Percentiles rank a stretch among this genome's conserved stretches.
Conservation (phyloP, 2,888 invertebrate genomes). For the Rotaria macrura region DNA sequence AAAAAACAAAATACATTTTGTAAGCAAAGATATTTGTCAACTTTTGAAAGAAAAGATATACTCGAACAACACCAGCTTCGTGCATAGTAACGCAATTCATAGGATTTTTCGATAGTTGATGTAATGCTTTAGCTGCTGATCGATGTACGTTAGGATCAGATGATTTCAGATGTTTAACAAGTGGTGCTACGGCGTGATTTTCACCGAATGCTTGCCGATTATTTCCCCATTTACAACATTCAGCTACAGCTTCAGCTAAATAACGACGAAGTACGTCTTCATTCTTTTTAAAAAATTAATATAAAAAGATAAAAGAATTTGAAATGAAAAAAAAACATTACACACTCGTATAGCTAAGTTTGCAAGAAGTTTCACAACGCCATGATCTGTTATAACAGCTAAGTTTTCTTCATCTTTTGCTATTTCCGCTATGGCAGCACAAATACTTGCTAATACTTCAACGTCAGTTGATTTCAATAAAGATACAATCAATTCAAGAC, state of each 20-base stretch:
- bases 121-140: slow-evolving; percentile 76
- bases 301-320: background rate
- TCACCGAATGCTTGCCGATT: slow-evolving; percentile 83
- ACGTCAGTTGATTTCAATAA: slow-evolving; percentile 70
- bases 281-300: slow-evolving; percentile 38
- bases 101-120: slow-evolving; percentile 76
- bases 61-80: slow-evolving; percentile 59
- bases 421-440: slow-evolving; percentile 75
- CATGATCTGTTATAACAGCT: slow-evolving; percentile 73
- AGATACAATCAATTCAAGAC: slow-evolving; percentile 76
- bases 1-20: background rate
- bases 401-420: slow-evolving; percentile 81
- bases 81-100: slow-evolving; percentile 89
- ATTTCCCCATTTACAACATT: slow-evolving; percentile 76
- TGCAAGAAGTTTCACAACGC: slow-evolving; percentile 71
- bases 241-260: slow-evolving; percentile 74
- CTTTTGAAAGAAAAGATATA: slow-evolving; percentile 38
- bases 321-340: too few species aligned
- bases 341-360: slow-evolving; percentile 61
- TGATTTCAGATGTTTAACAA: slow-evolving; percentile 74
- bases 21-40: too few species aligned
- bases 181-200: slow-evolving; percentile 73
- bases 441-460: slow-evolving; percentile 73
- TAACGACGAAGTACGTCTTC: slow-evolving; percentile 47
- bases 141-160: slow-evolving; percentile 62